phyloP scores from a whole-genome alignment of 2,888 invertebrate species.

The Nematopogon swammerdamellus region DNA sequence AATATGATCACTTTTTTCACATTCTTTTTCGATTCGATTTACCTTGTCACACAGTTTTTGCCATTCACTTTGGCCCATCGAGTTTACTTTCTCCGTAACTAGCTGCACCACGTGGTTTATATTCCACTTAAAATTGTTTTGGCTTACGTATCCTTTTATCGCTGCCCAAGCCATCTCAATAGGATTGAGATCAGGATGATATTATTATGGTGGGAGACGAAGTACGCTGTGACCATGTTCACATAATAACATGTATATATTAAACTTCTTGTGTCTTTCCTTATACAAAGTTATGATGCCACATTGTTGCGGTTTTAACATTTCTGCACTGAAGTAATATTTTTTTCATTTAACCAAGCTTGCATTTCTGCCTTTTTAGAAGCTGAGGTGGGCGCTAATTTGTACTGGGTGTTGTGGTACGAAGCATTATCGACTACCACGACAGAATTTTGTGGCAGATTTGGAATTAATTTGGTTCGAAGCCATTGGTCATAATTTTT shows the following conservation, averaged over 20 bases:
- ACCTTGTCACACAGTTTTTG: background rate
- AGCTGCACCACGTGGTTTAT: background rate
- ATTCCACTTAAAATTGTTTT: conserved; percentile 5
- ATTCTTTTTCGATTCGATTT: background rate
- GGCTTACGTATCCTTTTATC: conserved; percentile 7
- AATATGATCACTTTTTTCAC: background rate
- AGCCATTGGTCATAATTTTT: conserved; percentile 8
- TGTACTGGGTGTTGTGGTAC: conserved; percentile 2
- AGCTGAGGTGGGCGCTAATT: background rate
- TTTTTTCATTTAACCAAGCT: conserved; percentile 4
- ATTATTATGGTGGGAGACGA: conserved; percentile 6
- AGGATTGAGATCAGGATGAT: conserved; percentile 8
- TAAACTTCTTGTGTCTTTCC: conserved; percentile 5
- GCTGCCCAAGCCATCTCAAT: conserved; percentile 9
- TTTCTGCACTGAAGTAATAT: conserved; percentile 3
- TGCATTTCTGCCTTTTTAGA: conserved; percentile 4
- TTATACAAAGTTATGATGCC: conserved; percentile 6
- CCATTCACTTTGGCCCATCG: background rate
- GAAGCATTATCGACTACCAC: conserved; percentile 5
- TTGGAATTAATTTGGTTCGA: conserved; percentile 6
- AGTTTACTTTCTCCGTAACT: background rate
- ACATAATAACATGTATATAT: conserved; percentile 7
- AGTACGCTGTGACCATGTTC: conserved; percentile 6
- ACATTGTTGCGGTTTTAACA: conserved; percentile 6
- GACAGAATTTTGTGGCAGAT: conserved; percentile 6